These are phyloP conservation scores for Ectemnius cavifrons DNA, from an alignment of 2,888 invertebrate species.

Conservation along the genomic window DNA sequence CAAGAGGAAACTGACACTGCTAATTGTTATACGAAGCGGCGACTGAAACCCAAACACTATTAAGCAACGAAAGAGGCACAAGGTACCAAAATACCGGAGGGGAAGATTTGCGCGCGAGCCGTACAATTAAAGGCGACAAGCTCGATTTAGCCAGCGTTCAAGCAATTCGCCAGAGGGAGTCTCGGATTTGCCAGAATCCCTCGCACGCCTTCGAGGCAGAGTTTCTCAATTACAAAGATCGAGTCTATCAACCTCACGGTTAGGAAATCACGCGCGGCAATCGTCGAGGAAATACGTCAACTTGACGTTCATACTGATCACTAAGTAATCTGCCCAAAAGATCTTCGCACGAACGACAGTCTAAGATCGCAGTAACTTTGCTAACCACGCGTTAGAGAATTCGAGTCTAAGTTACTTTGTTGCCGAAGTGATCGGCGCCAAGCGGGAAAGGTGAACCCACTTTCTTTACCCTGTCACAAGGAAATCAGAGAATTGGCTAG, in stretches of 20 bases:
- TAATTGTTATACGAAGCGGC: neutral
- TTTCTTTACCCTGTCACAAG: slow-evolving; percentile 40
- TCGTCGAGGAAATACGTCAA: neutral
- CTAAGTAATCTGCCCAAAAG: neutral
- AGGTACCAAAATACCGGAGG: neutral
- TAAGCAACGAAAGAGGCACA: slow-evolving; percentile 4
- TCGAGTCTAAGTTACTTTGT: slow-evolving; percentile 8
- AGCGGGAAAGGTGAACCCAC: slow-evolving; percentile 13
- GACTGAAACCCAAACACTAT: neutral
- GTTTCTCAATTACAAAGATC: no score
- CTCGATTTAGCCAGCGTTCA: slow-evolving; percentile 5
- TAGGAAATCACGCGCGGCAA: neutral
- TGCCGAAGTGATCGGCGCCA: neutral
- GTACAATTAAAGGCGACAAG: neutral
- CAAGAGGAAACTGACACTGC: neutral
- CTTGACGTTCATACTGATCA: neutral
- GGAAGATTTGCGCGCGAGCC: neutral
- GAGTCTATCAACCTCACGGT: neutral
- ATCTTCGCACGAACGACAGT: neutral
- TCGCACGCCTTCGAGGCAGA: neutral
- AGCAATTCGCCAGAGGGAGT: neutral
- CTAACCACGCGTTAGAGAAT: neutral
- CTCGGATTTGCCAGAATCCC: slow-evolving; percentile 1
- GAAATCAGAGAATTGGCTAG: slow-evolving; percentile 52
- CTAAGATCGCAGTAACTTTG: no score